Conservation (phyloP, 53 echinoderm and acorn worm genomes). For the Pentamera pediparva region DNA sequence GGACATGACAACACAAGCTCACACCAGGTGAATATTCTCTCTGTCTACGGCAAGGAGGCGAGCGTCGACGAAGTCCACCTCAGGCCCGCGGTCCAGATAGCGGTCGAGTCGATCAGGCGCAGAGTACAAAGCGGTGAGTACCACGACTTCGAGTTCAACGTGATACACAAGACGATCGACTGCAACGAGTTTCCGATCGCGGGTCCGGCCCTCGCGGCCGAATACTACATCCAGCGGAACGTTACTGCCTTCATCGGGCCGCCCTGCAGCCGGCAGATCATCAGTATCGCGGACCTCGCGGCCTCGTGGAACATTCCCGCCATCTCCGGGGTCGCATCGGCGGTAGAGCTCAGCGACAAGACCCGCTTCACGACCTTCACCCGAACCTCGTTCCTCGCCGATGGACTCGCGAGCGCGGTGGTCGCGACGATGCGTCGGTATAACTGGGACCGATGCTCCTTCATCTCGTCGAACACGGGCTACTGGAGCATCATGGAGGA, state of each 20-base stretch:
- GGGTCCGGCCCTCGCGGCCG: conserved; percentile 51
- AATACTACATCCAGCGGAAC: conserved; percentile 32
- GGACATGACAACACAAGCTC: too few species aligned
- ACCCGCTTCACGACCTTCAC: conserved; percentile 47
- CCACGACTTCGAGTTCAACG: conserved; percentile 46
- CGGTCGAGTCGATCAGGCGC: conserved; percentile 41
- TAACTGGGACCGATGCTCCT: conserved; percentile 31
- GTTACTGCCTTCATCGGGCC: conserved; percentile 67
- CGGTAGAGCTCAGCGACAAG: conserved; percentile 34
- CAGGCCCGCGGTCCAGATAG: conserved; percentile 63
- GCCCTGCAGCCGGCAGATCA: conserved; percentile 51
- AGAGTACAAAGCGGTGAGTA: conserved; percentile 47
- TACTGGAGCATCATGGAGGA: conserved; percentile 32
- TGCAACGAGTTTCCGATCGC: conserved; percentile 37
- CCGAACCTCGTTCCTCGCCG: conserved; percentile 35
- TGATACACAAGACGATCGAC: conserved; percentile 30
- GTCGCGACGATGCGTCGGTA: conserved; percentile 24
- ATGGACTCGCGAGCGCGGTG: conserved; percentile 35
- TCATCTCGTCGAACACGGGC: conserved; percentile 26
- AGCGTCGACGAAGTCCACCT: conserved; percentile 27
- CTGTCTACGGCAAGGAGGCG: conserved; percentile 1
- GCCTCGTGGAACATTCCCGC: conserved; percentile 68
- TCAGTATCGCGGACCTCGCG: conserved; percentile 55
- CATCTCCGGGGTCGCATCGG: conserved; percentile 52
- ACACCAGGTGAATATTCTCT: conserved; percentile 1